A percentile compares a stretch with the other conserved stretches of the same genome.
Conservation (phyloP, 2,113 vertebrate genomes). For the Gnathonemus longibarbis region DNA sequence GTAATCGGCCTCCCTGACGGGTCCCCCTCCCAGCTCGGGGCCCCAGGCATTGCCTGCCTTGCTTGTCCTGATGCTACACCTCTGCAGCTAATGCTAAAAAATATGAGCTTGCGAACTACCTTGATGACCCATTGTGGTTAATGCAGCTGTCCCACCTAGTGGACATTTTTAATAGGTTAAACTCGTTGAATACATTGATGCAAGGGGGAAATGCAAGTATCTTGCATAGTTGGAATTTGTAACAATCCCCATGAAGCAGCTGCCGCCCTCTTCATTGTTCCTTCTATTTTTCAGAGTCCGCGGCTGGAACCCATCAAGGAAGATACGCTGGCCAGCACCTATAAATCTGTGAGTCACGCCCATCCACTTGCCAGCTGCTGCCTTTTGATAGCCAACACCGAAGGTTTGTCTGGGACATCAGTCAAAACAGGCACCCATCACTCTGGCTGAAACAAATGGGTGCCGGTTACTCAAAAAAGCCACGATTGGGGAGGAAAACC, state of each 20-base stretch:
- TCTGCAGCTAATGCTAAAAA: not conserved
- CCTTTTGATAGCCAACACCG: not conserved
- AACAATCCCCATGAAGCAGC: not conserved
- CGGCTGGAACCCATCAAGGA: constrained; percentile 14
- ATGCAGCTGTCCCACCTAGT: not conserved
- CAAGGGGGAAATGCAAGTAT: not conserved
- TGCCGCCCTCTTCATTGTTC: not conserved
- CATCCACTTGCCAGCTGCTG: not conserved
- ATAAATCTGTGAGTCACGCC: constrained; percentile 11
- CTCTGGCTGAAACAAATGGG: not conserved
- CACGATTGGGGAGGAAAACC: not conserved
- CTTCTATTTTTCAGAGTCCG: not conserved
- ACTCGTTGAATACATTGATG: not conserved
- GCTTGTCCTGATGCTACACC: not conserved
- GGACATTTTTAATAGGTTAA: not conserved
- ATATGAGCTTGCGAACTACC: not conserved
- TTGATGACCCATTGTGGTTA: not conserved
- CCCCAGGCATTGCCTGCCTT: not conserved
- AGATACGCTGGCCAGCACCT: constrained; percentile 12
- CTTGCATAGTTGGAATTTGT: not conserved
- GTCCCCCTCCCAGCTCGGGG: not conserved
- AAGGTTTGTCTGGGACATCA: not conserved
- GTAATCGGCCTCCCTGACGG: not conserved
- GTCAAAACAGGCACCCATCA: not conserved
- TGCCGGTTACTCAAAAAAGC: not conserved